Base-by-base conservation (phyloP, 2,113 vertebrate genomes). In the Crocuta crocuta region DNA sequence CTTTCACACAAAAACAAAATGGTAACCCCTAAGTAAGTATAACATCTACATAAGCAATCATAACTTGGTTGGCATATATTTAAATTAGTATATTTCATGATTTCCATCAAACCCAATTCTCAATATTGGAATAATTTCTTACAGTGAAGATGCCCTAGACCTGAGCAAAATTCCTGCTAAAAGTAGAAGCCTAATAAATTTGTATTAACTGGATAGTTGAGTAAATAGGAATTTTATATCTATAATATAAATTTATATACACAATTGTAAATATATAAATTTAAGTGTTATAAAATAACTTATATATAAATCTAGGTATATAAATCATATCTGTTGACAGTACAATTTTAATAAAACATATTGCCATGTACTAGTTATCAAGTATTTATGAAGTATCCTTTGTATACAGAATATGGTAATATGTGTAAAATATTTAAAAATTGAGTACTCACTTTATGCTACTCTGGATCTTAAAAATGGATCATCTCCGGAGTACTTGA, bases 271-370 rank as follows among this genome's bases (percentile, higher is more conserved):
- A 81, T 73, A 43, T 61, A 71, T n/a, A 31, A 78, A 21, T 74
- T 48, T 78, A 78, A 17, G 13, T 33, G 28, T 73, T 48, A 48
- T 35, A 31, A 21, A 21, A 58, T 61, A 45, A 74, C n/a, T 86
- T 87, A 87, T 78, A 65, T 65, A 26, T 50, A 71, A 89, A 35
- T 79, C 50, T 61, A 48, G n/a, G 79, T 63, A 50, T 33, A 79
- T 12, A 70, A 31, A 85, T 15, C 58, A 39, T 70, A 21, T 73
- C 76, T 97, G 35, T 39, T 74, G 16, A 79, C 13, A 45, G 71
- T 28, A 78, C 88, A 12, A 50, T 12, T 96, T 89, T n/a, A 76
- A 93, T 90, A 94, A 94, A 95, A 84, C 4, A 86, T 33, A 55
- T 50, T 84, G 7, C 19, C 15, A 33, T 26, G 0, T 4, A 21